These are phyloP conservation scores for Zelostemma sp. DNA, from an alignment of 1,140 invertebrate species.

Conservation along the genomic window DNA sequence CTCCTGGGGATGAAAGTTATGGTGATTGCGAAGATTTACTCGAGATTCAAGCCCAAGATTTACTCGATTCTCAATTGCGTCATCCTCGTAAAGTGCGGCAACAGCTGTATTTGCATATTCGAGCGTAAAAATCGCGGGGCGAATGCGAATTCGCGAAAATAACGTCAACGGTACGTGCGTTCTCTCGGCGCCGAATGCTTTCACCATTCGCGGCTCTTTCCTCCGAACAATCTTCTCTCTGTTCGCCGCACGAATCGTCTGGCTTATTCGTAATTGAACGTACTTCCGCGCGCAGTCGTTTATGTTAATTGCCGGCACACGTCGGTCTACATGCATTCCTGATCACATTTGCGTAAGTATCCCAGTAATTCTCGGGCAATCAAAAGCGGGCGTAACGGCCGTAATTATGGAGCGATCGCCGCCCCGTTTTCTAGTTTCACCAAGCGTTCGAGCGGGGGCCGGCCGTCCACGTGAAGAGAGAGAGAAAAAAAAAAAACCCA, in stretches of 20 bases:
- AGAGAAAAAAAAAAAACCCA: too few species aligned
- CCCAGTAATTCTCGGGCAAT: not conserved
- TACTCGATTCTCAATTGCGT: not conserved
- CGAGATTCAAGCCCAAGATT: not conserved
- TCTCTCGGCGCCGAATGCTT: not conserved
- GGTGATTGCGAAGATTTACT: too few species aligned
- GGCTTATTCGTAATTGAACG: constrained; percentile 13
- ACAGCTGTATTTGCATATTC: not conserved
- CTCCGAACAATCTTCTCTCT: not conserved
- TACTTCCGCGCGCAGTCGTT: constrained; percentile 10
- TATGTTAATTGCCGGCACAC: constrained; percentile 19
- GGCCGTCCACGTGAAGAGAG: constrained; percentile 26
- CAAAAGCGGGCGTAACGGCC: constrained; percentile 14
- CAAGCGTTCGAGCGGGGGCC: constrained; percentile 7
- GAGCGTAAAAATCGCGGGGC: too few species aligned
- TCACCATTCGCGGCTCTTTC: not conserved
- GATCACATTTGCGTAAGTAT: constrained; percentile 29
- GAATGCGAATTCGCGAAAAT: not conserved
- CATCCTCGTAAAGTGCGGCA: not conserved
- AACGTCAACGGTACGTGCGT: not conserved
- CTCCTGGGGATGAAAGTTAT: too few species aligned
- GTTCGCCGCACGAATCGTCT: not conserved
- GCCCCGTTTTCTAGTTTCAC: constrained; percentile 25
- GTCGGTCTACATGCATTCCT: constrained; percentile 10
- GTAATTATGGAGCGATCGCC: constrained; percentile 23